A percentile compares a stretch with the other conserved stretches of the same genome.
These are phyloP conservation scores for Fabriciana adippe DNA, from an alignment of 2,888 invertebrate genomes.

Conservation along the genomic window DNA sequence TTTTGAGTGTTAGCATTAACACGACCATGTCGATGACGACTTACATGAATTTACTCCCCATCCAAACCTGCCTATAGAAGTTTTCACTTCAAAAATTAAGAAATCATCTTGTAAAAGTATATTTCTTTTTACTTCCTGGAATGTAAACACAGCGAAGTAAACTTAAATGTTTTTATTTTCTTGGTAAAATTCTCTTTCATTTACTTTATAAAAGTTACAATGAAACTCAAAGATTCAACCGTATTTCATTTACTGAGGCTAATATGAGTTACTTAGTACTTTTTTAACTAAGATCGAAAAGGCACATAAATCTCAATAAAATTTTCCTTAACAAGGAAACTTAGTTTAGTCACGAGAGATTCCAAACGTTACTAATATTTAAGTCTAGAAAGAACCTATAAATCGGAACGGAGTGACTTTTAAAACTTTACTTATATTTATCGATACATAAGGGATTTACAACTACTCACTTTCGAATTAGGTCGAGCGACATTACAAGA, in stretches of 20 bases:
- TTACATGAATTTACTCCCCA: no score
- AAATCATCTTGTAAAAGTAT: no score
- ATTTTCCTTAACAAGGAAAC: slow-evolving; percentile 31
- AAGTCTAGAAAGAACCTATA: slow-evolving; percentile 37
- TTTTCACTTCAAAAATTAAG: no score
- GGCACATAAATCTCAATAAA: slow-evolving; percentile 32
- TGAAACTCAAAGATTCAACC: not conserved
- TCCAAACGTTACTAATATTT: slow-evolving; percentile 39
- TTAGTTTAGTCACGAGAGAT: slow-evolving; percentile 32
- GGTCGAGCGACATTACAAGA: slow-evolving; percentile 94
- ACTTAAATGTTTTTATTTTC: no score
- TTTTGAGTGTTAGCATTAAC: no score
- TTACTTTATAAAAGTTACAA: not conserved
- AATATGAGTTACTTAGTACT: slow-evolving; percentile 1
- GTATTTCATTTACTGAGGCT: slow-evolving; percentile 13
- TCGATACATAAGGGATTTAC: slow-evolving; percentile 36
- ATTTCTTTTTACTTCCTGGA: no score
- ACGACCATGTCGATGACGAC: no score
- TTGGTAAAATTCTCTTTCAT: not conserved
- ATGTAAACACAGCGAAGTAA: no score
- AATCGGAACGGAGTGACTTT: slow-evolving; percentile 24
- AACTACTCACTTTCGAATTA: slow-evolving; percentile 64
- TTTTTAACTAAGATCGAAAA: slow-evolving; percentile 12
- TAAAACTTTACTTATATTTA: slow-evolving; percentile 20
- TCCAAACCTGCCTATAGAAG: no score